Conservation (phyloP, 2,888 invertebrate species). For the Pristionchus japonicus region DNA sequence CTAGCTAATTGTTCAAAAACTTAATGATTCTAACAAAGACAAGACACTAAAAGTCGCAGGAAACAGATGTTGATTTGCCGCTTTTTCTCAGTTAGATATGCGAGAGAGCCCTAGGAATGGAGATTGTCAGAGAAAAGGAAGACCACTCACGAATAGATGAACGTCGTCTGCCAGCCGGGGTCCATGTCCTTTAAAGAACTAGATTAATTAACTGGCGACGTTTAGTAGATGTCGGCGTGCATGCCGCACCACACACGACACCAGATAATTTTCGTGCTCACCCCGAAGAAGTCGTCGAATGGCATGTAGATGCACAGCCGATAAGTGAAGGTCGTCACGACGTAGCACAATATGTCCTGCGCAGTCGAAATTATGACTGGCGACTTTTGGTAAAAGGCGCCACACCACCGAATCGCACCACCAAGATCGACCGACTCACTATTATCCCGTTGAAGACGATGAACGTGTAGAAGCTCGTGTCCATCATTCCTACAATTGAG, state of each 20-base stretch:
- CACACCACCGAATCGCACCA: not conserved
- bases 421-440: too few relatives aligned
- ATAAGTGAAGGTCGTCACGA: constrained; percentile 27
- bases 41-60: too few relatives aligned
- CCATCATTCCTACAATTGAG: not conserved
- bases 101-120: not conserved
- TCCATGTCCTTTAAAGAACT: not conserved
- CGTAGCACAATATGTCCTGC: constrained; percentile 21
- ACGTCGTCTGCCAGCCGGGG: not conserved
- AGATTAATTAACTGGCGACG: not conserved
- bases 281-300: constrained; percentile 44
- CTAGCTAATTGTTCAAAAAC: too few relatives aligned
- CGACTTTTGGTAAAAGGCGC: not conserved
- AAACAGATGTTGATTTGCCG: too few relatives aligned
- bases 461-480: constrained; percentile 37
- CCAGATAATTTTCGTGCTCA: too few relatives aligned
- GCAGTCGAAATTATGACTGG: not conserved
- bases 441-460: constrained; percentile 40
- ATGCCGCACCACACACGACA: too few relatives aligned
- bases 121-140: not conserved
- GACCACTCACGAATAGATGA: constrained; percentile 15
- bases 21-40: too few relatives aligned
- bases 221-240: too few relatives aligned
- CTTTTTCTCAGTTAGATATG: too few relatives aligned
- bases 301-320: constrained; percentile 37